Percentiles rank a stretch among this genome's conserved stretches.
Conservation (phyloP, 2,888 invertebrate genomes). For the Eretmocerus hayati region DNA sequence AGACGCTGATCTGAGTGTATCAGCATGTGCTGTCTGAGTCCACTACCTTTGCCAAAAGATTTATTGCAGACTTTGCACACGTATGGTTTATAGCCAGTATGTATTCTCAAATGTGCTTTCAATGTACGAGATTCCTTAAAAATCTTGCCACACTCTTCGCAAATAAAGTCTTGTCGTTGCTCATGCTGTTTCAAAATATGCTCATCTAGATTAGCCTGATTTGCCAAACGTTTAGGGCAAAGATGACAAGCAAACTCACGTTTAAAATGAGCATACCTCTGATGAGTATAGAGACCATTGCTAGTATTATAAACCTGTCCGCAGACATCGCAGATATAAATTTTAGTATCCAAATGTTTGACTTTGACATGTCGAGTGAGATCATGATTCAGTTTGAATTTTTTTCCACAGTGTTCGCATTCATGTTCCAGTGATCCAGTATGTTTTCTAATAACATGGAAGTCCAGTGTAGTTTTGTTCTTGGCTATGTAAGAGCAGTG, state of each 20-base stretch:
- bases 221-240: slow-evolving; percentile 34
- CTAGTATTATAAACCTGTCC: slow-evolving; percentile 39
- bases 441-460: slow-evolving; percentile 43
- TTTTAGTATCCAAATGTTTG: no score
- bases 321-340: slow-evolving; percentile 40
- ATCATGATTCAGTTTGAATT: slow-evolving; percentile 44
- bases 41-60: slow-evolving; percentile 26
- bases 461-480: slow-evolving; percentile 43
- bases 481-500: slow-evolving; percentile 42
- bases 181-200: slow-evolving; percentile 34
- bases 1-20: slow-evolving; percentile 42
- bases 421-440: slow-evolving; percentile 42
- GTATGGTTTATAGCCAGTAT: slow-evolving; percentile 30
- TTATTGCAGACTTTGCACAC: slow-evolving; percentile 26
- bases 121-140: slow-evolving; percentile 27
- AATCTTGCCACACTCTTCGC: slow-evolving; percentile 32
- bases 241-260: slow-evolving; percentile 36
- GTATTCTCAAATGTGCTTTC: slow-evolving; percentile 27
- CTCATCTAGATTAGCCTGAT: slow-evolving; percentile 36
- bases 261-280: slow-evolving; percentile 39
- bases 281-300: slow-evolving; percentile 38
- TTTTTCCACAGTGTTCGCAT: slow-evolving; percentile 39
- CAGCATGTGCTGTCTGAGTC: slow-evolving; percentile 39
- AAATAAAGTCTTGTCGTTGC: slow-evolving; percentile 26
- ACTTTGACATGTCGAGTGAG: slow-evolving; percentile 43